Evolutionary conservation across 1,140 invertebrate species (phyloP), one percentile per base, ranked within the genome.

Genomic region (Berghia stephanieae): DNA sequence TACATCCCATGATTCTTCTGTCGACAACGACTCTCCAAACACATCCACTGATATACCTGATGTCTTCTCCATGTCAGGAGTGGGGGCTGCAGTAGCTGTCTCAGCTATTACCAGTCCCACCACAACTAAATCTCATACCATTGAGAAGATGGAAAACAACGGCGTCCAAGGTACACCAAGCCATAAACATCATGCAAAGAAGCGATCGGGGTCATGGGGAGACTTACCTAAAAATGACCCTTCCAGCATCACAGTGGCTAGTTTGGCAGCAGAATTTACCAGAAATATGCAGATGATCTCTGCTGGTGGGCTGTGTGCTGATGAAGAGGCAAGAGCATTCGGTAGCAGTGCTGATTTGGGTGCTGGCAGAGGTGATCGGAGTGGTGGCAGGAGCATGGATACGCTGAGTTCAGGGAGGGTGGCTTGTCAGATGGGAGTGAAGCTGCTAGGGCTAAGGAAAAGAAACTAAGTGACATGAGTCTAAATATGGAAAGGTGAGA

Each of bases 131-230:
- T 79, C 78, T 2, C 73, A 79, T 74, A 79, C 78, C 31, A 79
- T 79, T 27, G 78, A 79, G 67, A 75, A 75, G 42, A 79, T 79
- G 78, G 78, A 79, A 44, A 76, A 76, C 57, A 76, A 60, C 27
- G 43, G 46, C 18, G 31, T n/a, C 34, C 49, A 74, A 4, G n/a
- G n/a, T n/a, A 43, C 60, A n/a, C 60, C 60, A 24, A 73, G 24
- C 31, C 70, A 74, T 43, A 44, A 63, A 38, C 68, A 77, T 31
- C 76, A 70, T 36, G 44, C 63, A 16, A 73, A 74, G 31, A 76
- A 79, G 55, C 67, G 78, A 1, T 79, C 78, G 2, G 78, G 78
- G 16, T 79, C 78, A 5, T 79, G 73, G 73, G 78, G 78, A n/a
- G 78, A 79, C 68, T 40, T 79, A 21, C 78, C 78, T 13, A 52